Evolutionary conservation across 92 coral and sea anemone species (phyloP), one percentile per base, ranked within the genome.

Genomic region (Pocillopora grandis): DNA sequence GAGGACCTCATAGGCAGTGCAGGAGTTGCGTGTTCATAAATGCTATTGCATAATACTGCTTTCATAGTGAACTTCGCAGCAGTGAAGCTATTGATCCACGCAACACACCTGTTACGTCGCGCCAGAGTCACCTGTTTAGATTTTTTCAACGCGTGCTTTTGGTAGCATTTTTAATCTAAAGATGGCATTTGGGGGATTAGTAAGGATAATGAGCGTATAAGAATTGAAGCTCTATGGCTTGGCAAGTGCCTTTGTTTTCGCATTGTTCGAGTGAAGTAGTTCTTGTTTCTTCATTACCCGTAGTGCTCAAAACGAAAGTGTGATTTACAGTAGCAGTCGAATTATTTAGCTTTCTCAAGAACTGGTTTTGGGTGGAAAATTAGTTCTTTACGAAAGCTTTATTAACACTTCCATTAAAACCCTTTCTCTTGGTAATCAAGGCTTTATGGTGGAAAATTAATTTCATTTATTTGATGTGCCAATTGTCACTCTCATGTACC

Each of bases 61-160:
- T 58, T 58, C 17, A 35, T 2, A 60, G 70, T 15, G n/a, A 67
- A 71, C 21, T 31, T 49, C 61, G 52, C 31, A 63, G 65, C 27
- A 64, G 36, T 52, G 8, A 68, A 35, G 73, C 61, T 72, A 37
- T 55, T 62, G 0, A 12, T 64, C 57, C 42, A 66, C 56, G 27
- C 19, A 49, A 5, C 64, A 57, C 86, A 83, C 86, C 86, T 83
- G 80, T 74, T 48, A 42, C 31, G 74, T 36, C 5, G 78, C 27
- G 20, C 52, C 52, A 42, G 52, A 27, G 52, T 73, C 80, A 73
- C 70, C 80, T 83, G 79, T 59, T 83, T 27, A 20, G 55, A 64
- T 71, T 58, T 56, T 81, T 81, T 52, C 49, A 71, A 73, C 31
- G 61, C 80, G 74, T 73, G 85, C 85, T 81, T 81, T 62, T 42